These are phyloP conservation scores for Ophiothrix spiculata DNA, from an alignment of 35 echinoderm and acorn worm genomes.

Conservation along the genomic window DNA sequence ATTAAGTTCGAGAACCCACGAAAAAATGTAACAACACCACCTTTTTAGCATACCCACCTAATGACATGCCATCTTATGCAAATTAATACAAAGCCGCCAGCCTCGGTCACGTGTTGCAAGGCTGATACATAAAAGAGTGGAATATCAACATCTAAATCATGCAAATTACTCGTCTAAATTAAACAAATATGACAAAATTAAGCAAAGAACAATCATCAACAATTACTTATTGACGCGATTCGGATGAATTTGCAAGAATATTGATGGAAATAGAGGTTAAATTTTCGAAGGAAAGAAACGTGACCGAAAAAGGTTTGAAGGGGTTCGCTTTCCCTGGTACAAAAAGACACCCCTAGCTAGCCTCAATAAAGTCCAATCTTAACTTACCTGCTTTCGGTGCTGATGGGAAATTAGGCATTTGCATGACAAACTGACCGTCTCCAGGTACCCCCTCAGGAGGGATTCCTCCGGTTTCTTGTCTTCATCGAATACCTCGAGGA, in stretches of 20 bases:
- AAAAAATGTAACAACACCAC: no score
- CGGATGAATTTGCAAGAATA: neutral
- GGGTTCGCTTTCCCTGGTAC: conserved; percentile 8
- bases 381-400: neutral
- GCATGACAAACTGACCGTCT: neutral
- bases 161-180: neutral
- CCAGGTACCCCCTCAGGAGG: conserved; percentile 42
- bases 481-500: conserved; percentile 91
- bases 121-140: neutral
- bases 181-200: neutral
- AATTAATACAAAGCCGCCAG: conserved; percentile 14
- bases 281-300: neutral
- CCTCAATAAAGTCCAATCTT: neutral
- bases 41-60: no score
- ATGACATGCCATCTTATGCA: no score
- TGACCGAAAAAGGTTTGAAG: neutral
- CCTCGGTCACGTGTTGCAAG: conserved; percentile 36
- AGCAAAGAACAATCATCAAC: neutral
- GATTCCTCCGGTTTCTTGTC: conserved; percentile 39
- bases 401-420: neutral
- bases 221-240: neutral
- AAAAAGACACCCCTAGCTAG: conserved; percentile 12
- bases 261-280: neutral
- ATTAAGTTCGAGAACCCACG: no score
- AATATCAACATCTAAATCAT: neutral